phyloP scores from a whole-genome alignment of 1,140 invertebrate species.

The Drosophila leontia region DNA sequence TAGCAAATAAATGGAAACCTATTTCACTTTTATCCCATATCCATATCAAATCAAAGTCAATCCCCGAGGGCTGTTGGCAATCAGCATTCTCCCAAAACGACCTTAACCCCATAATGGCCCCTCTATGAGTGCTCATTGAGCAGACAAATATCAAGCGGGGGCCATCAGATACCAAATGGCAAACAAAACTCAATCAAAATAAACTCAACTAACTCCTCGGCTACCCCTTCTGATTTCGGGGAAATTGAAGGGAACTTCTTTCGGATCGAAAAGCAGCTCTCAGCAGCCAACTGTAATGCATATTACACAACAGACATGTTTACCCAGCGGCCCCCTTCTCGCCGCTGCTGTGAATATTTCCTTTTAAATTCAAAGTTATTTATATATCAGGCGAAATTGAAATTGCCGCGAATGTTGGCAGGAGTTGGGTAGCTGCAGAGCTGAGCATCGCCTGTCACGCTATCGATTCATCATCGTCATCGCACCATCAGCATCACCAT shows the following conservation, averaged over 20 bases:
- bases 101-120: slow-evolving; percentile 34
- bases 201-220: slow-evolving; percentile 33
- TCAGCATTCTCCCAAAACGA: not conserved
- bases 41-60: not conserved
- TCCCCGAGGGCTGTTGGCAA: not conserved
- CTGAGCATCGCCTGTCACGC: slow-evolving; percentile 51
- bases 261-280: slow-evolving; percentile 26
- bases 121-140: slow-evolving; percentile 34
- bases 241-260: slow-evolving; percentile 37
- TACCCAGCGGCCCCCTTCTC: slow-evolving; percentile 19
- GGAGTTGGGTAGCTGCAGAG: slow-evolving; percentile 6
- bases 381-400: slow-evolving; percentile 70
- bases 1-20: not conserved
- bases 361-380: slow-evolving; percentile 75
- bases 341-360: slow-evolving; percentile 49
- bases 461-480: slow-evolving; percentile 69
- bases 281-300: slow-evolving; percentile 61
- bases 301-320: slow-evolving; percentile 54
- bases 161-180: slow-evolving; percentile 41
- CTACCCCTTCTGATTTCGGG: slow-evolving; percentile 11
- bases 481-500: slow-evolving; percentile 15
- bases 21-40: not conserved
- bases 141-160: slow-evolving; percentile 42
- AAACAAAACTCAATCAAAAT: slow-evolving; percentile 66
- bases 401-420: slow-evolving; percentile 47